phyloP scores from a whole-genome alignment of 2,113 vertebrate genomes.

The Ictalurus punctatus region DNA sequence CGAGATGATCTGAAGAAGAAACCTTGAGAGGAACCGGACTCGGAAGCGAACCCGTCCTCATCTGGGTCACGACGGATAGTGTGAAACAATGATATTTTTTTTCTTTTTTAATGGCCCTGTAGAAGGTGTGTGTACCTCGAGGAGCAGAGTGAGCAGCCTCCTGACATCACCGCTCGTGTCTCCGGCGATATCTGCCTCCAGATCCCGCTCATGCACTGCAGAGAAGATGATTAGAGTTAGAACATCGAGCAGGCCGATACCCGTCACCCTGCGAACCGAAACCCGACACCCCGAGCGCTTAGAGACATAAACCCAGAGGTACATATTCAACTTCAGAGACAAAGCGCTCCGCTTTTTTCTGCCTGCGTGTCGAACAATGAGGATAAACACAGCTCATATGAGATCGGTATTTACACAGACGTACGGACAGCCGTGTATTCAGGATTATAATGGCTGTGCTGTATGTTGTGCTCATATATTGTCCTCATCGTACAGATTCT shows the following conservation, averaged over 20 bases:
- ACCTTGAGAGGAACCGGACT: too few species aligned
- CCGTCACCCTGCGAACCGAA: neutral
- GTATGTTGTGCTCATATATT: neutral
- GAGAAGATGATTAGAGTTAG: neutral
- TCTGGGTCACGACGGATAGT: too few species aligned
- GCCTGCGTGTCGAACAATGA: neutral
- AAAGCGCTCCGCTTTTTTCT: neutral
- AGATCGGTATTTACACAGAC: neutral
- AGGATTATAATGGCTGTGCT: neutral
- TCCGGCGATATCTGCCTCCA: conserved; percentile 74
- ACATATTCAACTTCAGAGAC: neutral
- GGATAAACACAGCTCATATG: neutral
- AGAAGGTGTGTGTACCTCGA: conserved; percentile 63
- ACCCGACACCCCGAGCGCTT: neutral
- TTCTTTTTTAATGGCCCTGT: neutral
- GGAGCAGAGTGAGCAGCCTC: conserved; percentile 69
- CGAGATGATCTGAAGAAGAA: too few species aligned
- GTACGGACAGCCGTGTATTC: neutral
- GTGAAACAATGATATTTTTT: too few species aligned
- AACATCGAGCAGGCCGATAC: neutral
- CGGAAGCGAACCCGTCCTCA: too few species aligned
- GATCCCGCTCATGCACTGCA: conserved; percentile 76
- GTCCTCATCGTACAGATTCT: neutral
- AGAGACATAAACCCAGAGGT: neutral
- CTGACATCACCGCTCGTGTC: conserved; percentile 78